Conservation (phyloP, 1,140 invertebrate genomes). For the Brachionus sp. region DNA sequence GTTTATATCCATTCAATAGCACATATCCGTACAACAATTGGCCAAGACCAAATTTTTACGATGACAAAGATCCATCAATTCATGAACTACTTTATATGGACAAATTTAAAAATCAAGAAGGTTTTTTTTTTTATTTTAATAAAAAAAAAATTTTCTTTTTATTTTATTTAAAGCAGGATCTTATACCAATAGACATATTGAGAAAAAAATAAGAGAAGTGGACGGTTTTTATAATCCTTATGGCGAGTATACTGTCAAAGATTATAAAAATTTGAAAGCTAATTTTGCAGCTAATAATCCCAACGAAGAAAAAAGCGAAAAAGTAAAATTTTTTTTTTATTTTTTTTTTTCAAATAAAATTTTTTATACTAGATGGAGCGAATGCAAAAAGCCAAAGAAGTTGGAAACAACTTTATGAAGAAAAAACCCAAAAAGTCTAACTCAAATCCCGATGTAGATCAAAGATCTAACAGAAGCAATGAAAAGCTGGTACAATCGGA, state of each 20-base stretch:
- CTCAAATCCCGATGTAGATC: neutral
- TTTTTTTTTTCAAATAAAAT: neutral
- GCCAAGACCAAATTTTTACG: neutral
- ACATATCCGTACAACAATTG: conserved; percentile 1
- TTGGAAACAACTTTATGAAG: conserved; percentile 12
- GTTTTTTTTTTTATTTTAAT: too few relatives aligned
- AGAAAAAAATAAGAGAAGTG: conserved; percentile 9
- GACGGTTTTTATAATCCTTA: conserved; percentile 43
- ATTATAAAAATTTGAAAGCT: conserved; percentile 39
- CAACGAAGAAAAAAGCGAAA: conserved; percentile 24
- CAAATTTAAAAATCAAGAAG: conserved; percentile 29
- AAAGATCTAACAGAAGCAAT: neutral
- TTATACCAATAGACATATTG: conserved; percentile 18
- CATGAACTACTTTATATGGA: conserved; percentile 36
- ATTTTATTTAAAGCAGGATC: neutral
- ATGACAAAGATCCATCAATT: conserved; percentile 37
- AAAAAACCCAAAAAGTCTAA: neutral
- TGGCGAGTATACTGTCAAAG: conserved; percentile 6
- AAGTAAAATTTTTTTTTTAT: neutral
- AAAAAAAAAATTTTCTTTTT: too few relatives aligned
- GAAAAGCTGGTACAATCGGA: neutral
- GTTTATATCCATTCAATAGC: neutral
- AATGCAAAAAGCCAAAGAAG: conserved; percentile 20
- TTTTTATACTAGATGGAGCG: neutral
- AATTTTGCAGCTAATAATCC: neutral